A percentile compares a stretch with the other conserved stretches of the same genome.
These are phyloP conservation scores for Clanis bilineata DNA, from an alignment of 2,888 invertebrate species.

Conservation along the genomic window DNA sequence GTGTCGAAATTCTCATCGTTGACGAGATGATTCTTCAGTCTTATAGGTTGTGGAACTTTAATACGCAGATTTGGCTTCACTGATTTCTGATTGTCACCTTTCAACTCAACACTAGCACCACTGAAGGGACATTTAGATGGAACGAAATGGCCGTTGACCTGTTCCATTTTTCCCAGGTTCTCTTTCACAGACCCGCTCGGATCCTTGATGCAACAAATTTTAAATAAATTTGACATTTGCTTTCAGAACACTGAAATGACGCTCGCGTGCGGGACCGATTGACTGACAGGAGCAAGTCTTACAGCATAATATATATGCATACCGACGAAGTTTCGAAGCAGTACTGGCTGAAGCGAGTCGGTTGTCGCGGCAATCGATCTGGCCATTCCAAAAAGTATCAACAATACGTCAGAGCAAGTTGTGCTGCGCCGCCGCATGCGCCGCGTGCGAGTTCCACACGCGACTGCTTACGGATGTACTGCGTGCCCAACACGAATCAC, in stretches of 20 bases:
- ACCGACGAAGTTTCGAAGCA: constrained; percentile 48
- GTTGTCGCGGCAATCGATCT: constrained; percentile 53
- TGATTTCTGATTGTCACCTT: constrained; percentile 44
- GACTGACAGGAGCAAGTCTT: constrained; percentile 42
- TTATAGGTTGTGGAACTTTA: constrained; percentile 67
- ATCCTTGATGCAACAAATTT: constrained; percentile 42
- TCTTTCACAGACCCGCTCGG: constrained; percentile 35
- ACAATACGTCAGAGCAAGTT: constrained; percentile 38
- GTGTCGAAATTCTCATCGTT: constrained; percentile 59
- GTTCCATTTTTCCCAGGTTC: constrained; percentile 45
- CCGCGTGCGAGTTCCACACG: constrained; percentile 28
- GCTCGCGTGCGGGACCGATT: constrained; percentile 35
- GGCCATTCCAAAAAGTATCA: constrained; percentile 55
- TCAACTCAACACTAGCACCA: constrained; percentile 53
- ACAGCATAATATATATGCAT: constrained; percentile 66
- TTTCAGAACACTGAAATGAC: constrained; percentile 29
- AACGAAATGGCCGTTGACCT: constrained; percentile 48
- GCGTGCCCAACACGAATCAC: constrained; percentile 21
- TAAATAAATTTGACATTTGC: constrained; percentile 48
- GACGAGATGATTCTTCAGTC: constrained; percentile 57
- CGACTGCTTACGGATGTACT: constrained; percentile 39
- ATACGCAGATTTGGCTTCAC: constrained; percentile 60
- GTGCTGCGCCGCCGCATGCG: constrained; percentile 43
- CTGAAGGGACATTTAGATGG: constrained; percentile 55
- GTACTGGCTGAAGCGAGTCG: constrained; percentile 51